These are phyloP conservation scores for Leptura quadrifasciata DNA, from an alignment of 2,888 invertebrate species.

Conservation along the genomic window DNA sequence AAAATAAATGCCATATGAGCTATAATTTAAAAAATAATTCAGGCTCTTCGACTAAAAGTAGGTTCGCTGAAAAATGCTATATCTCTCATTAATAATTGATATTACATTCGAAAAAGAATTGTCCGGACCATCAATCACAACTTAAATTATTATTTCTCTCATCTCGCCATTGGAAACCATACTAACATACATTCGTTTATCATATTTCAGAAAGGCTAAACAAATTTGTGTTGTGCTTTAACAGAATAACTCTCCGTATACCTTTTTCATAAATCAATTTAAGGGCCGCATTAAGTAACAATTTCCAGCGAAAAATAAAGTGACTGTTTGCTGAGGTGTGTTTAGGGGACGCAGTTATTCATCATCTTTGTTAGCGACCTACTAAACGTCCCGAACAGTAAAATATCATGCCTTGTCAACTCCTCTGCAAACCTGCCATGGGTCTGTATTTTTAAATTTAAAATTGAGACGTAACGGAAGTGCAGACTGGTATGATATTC, in stretches of 20 bases:
- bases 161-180: neutral
- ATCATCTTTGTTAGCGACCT: neutral
- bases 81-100: neutral
- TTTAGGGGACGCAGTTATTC: neutral
- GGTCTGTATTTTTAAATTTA: conserved; percentile 37
- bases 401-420: conserved; percentile 5
- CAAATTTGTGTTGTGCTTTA: conserved; percentile 4
- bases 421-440: neutral
- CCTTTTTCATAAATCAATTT: conserved; percentile 25
- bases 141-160: neutral
- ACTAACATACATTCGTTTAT: neutral
- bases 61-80: neutral
- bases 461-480: conserved; percentile 37
- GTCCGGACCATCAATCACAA: neutral
- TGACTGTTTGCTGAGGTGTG: conserved; percentile 12
- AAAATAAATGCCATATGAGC: too few relatives aligned
- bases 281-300: conserved; percentile 14
- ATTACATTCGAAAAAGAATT: neutral
- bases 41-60: too few relatives aligned
- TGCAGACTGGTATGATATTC: conserved; percentile 43
- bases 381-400: conserved; percentile 7
- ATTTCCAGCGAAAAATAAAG: neutral
- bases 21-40: too few relatives aligned
- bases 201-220: conserved; percentile 7
- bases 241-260: neutral